Base-by-base conservation (phyloP, 2,797 vertebrate species). In the Cygnus olor region DNA sequence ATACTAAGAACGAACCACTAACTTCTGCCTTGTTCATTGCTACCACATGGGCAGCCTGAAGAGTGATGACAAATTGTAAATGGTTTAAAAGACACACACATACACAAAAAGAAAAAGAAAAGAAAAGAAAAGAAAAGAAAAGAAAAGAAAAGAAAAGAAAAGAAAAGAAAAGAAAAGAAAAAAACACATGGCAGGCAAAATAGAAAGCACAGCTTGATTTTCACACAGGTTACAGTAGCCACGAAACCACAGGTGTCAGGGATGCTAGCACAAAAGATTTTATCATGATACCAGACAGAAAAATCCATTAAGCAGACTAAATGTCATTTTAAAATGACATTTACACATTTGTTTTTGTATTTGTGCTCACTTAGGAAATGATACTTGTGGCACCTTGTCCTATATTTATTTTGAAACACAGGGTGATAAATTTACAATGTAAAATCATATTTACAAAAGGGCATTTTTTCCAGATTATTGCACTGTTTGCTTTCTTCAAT, bases 11-110 rank as follows among this genome's bases (percentile, higher is more conserved):
- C 49, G 90, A 89, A 83, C 32, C 25, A 73, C 78, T 73, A 1
- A 2, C 58, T 79, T 66, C 70, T 95, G 78, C 61, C 6, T 3
- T 69, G 65, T 79, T 95, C 54, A 65, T 82, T 96, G 76, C 88
- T 65, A 88, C 69, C 91, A 93, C 81, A 82, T 69, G 61, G 81
- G 58, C 76, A 89, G 74, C 79, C 72, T 89, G 68, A 70, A 80
- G 58, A 80, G 76, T 21, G 68, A 89, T 78, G 79, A 92, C 88
- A 95, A 96, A 89, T 66, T 78, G 61, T 58, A 89, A 90, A 90
- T 65, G 57, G 61, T 53, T 25, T 51, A 51, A 51, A 51, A 24
- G 49, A 25, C 49, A 49, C 13, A 51, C 24, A 51, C 49, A 51
- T 14, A 51, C 24, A 25, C 49, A 51, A 64, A 64, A 20, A 42